Conservation (phyloP, 2,113 vertebrate species). For the Pterophyllum scalare region DNA sequence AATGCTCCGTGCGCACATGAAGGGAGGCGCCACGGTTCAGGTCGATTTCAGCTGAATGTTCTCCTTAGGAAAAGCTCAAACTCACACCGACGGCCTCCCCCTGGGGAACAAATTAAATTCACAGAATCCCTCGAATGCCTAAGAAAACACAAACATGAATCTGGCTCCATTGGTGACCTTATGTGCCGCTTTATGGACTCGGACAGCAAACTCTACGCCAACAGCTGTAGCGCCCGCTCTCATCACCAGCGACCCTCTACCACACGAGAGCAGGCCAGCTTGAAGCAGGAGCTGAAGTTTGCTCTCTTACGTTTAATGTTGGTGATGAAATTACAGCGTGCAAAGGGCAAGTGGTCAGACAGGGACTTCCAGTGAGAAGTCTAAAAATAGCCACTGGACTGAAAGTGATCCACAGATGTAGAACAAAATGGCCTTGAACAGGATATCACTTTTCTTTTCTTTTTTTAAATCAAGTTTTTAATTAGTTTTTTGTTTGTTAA, state of each 20-base stretch:
- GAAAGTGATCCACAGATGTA: background rate
- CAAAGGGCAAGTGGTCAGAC: background rate
- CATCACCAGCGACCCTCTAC: background rate
- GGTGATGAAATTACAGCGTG: background rate
- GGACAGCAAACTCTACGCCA: background rate
- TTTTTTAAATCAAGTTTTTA: background rate
- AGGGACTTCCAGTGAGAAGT: background rate
- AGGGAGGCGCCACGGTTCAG: background rate
- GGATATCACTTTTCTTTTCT: background rate
- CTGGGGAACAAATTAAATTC: background rate
- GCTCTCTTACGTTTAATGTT: background rate
- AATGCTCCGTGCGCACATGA: too few relatives aligned
- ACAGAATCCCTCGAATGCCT: fast-evolving
- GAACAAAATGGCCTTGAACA: background rate
- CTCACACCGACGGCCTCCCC: background rate
- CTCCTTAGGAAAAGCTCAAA: background rate
- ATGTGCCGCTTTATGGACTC: background rate
- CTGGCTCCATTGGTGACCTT: background rate
- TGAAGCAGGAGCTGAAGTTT: background rate
- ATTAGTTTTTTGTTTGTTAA: background rate
- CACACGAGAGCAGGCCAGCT: background rate
- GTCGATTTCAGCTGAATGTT: background rate
- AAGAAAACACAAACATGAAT: background rate
- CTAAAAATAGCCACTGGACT: background rate
- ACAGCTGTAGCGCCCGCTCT: background rate